Evolutionary conservation across 2,797 vertebrate species (phyloP).

Genomic region (Pagetopsis macropterus): DNA sequence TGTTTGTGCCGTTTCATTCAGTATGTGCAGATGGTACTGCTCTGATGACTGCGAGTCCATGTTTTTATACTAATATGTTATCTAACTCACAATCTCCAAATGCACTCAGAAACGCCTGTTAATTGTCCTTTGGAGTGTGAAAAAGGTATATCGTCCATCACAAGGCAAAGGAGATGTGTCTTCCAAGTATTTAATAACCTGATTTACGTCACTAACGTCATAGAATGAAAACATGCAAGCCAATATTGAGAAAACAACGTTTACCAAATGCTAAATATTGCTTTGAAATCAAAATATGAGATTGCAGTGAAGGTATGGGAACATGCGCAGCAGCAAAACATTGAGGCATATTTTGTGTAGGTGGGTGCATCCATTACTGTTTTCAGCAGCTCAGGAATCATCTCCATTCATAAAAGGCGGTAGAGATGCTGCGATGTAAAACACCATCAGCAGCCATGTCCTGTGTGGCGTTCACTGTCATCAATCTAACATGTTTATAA

Average conservation of each 20-base stretch:
- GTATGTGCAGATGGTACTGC: neutral
- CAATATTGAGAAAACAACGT: neutral
- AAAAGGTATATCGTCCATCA: neutral
- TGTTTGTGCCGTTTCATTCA: neutral
- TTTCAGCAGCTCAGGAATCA: slow-evolving; percentile 10
- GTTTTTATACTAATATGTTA: neutral
- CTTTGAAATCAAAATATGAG: neutral
- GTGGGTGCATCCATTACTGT: neutral
- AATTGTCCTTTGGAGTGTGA: neutral
- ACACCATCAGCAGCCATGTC: slow-evolving; percentile 36
- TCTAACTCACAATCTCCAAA: neutral
- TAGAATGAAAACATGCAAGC: neutral
- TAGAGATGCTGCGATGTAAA: slow-evolving; percentile 9
- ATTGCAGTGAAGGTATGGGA: neutral
- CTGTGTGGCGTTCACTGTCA: neutral
- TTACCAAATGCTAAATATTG: neutral
- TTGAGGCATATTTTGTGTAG: neutral
- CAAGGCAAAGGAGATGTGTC: neutral
- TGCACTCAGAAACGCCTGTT: neutral
- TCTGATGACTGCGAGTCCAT: neutral
- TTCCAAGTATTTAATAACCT: neutral
- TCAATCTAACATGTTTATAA: slow-evolving; percentile 6
- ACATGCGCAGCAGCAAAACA: neutral
- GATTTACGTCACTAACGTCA: neutral
- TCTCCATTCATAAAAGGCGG: slow-evolving; percentile 62